phyloP scores from a whole-genome alignment of 1,140 invertebrate genomes.

The Meloidogyne hapla region DNA sequence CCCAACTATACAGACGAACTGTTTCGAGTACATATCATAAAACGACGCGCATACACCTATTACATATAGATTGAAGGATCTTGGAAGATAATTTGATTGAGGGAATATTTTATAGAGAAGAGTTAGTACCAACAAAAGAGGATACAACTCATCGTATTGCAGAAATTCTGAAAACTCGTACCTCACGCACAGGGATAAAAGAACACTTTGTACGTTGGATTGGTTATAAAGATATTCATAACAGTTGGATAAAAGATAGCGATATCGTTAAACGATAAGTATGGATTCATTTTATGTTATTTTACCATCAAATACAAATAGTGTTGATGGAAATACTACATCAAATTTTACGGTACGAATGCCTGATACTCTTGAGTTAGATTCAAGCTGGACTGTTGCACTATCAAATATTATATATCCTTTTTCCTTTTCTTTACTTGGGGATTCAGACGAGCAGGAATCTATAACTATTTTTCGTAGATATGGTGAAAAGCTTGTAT shows the following conservation, averaged over 20 bases:
- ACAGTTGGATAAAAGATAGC: slow-evolving; percentile 21
- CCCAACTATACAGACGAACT: slow-evolving; percentile 33
- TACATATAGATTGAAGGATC: background rate
- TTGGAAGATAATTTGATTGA: background rate
- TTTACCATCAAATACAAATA: background rate
- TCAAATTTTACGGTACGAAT: slow-evolving; percentile 8
- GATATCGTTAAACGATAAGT: background rate
- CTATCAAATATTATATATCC: slow-evolving; percentile 27
- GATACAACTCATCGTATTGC: slow-evolving; percentile 24
- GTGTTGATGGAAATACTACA: background rate
- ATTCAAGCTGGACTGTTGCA: slow-evolving; percentile 28
- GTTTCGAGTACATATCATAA: background rate
- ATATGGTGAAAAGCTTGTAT: background rate
- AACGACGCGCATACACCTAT: too few species aligned
- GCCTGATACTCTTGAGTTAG: slow-evolving; percentile 25
- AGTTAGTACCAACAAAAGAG: background rate
- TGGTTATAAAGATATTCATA: slow-evolving; percentile 6
- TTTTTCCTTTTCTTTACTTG: slow-evolving; percentile 15
- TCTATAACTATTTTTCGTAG: background rate
- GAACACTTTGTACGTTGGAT: slow-evolving; percentile 23
- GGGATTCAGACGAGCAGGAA: background rate
- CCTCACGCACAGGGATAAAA: slow-evolving; percentile 7
- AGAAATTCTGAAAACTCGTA: slow-evolving; percentile 5
- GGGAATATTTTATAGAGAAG: slow-evolving; percentile 31
- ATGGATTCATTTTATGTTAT: slow-evolving; percentile 7